Percentiles rank a stretch among this genome's conserved stretches.
Evolutionary conservation across 1,140 invertebrate genomes (phyloP).

Genomic region (Bombus terrestris): DNA sequence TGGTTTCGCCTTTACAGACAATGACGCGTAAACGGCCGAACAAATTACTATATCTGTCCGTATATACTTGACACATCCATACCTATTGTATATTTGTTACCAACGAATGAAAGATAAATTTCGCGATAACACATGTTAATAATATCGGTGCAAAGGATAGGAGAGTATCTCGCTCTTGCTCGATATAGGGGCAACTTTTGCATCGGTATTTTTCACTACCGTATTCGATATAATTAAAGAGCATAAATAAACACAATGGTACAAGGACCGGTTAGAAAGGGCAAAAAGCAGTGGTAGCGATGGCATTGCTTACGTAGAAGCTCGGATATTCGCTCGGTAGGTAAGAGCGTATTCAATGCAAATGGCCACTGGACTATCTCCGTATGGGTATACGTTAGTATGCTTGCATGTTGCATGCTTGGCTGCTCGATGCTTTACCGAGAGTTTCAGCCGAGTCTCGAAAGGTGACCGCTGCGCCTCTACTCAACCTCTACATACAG

Average conservation of each 20-base stretch:
- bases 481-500: too few species aligned
- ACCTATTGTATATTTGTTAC: too few species aligned
- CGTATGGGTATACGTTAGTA: conserved; percentile 51
- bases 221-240: conserved; percentile 81
- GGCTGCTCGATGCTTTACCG: conserved; percentile 15
- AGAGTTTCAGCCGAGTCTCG: conserved; percentile 16
- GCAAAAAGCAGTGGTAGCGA: conserved; percentile 29
- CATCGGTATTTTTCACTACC: conserved; percentile 57
- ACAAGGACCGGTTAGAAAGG: conserved; percentile 64
- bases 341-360: conserved; percentile 79
- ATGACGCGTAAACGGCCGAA: too few species aligned
- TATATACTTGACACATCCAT: too few species aligned
- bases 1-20: neutral
- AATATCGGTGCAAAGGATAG: neutral
- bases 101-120: too few species aligned
- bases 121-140: neutral
- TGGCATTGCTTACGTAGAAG: conserved; percentile 37
- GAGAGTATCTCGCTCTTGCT: neutral
- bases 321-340: conserved; percentile 65
- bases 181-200: neutral
- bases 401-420: conserved; percentile 47
- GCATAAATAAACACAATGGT: conserved; percentile 80
- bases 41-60: too few species aligned
- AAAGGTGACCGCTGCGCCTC: conserved; percentile 23
- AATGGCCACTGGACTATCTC: conserved; percentile 65